Evolutionary conservation across 2,113 vertebrate species (phyloP).

Genomic region (Propithecus coquereli): DNA sequence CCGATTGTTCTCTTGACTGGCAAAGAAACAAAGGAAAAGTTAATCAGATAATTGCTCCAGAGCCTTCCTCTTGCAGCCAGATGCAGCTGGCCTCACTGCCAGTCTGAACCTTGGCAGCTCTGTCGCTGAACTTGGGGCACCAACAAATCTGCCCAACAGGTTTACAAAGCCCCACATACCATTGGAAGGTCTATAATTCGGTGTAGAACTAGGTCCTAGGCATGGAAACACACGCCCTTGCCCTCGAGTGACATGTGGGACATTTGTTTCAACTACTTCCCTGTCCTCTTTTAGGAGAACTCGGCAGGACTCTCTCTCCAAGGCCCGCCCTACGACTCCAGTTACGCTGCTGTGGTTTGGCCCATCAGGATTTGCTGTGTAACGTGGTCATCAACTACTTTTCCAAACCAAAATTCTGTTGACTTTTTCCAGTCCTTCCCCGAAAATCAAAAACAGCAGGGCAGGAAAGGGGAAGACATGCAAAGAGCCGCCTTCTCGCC

Average conservation of each 20-base stretch:
- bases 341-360: constrained; percentile 79
- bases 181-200: constrained; percentile 73
- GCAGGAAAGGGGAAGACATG: constrained; percentile 64
- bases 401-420: constrained; percentile 79
- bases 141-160: background rate
- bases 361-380: constrained; percentile 76
- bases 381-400: constrained; percentile 79
- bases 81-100: constrained; percentile 52
- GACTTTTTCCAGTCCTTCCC: constrained; percentile 72
- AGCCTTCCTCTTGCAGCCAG: constrained; percentile 48
- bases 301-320: constrained; percentile 67
- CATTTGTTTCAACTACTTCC: constrained; percentile 74
- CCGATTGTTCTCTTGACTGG: constrained; percentile 97
- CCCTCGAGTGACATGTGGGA: constrained; percentile 55
- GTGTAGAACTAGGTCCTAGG: constrained; percentile 66
- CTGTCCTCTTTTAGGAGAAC: constrained; percentile 58
- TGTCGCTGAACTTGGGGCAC: constrained; percentile 31
- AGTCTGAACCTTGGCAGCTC: constrained; percentile 6
- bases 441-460: constrained; percentile 84
- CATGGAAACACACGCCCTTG: constrained; percentile 53
- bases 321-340: constrained; percentile 77
- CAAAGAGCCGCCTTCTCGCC: constrained; percentile 66
- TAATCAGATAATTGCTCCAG: constrained; percentile 69
- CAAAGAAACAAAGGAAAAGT: constrained; percentile 82
- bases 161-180: constrained; percentile 75